Conservation (phyloP, 1,140 invertebrate genomes). For the Hypothenemus hampei region DNA sequence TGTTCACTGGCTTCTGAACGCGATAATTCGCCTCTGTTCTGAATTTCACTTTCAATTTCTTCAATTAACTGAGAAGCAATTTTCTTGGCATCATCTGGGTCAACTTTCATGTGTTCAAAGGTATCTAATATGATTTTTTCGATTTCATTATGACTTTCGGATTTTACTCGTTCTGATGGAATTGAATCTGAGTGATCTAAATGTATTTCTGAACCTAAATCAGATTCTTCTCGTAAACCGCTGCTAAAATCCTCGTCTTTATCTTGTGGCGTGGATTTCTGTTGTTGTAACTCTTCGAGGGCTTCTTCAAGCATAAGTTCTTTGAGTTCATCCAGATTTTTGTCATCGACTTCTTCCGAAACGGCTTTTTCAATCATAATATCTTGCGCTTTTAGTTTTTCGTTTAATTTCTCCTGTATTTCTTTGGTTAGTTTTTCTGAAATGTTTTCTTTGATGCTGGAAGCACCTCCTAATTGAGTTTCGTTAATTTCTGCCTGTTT, state of each 20-base stretch:
- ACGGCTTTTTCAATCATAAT: conserved; percentile 19
- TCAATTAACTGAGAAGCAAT: conserved; percentile 51
- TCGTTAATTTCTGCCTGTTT: conserved; percentile 1
- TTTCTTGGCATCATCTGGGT: conserved; percentile 49
- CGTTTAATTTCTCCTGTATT: conserved; percentile 19
- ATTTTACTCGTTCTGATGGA: conserved; percentile 39
- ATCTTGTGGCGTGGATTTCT: conserved; percentile 29
- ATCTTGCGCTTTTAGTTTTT: conserved; percentile 17
- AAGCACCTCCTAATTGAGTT: background rate
- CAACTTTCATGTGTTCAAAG: conserved; percentile 49
- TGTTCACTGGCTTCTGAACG: conserved; percentile 6
- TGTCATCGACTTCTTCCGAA: conserved; percentile 24
- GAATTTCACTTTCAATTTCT: conserved; percentile 52
- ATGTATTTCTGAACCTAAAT: conserved; percentile 43
- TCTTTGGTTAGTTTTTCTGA: conserved; percentile 20
- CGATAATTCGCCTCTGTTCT: conserved; percentile 38
- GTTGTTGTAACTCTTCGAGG: conserved; percentile 13
- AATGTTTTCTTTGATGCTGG: conserved; percentile 21
- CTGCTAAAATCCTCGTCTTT: conserved; percentile 43
- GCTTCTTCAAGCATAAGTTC: conserved; percentile 22
- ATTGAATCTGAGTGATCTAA: conserved; percentile 42
- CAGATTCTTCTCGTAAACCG: conserved; percentile 40
- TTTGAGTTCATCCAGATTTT: conserved; percentile 19
- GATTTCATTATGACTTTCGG: conserved; percentile 42
- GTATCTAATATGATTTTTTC: conserved; percentile 44